These are phyloP conservation scores for Apodemia hepburni DNA, from an alignment of 2,888 invertebrate genomes.

Conservation along the genomic window DNA sequence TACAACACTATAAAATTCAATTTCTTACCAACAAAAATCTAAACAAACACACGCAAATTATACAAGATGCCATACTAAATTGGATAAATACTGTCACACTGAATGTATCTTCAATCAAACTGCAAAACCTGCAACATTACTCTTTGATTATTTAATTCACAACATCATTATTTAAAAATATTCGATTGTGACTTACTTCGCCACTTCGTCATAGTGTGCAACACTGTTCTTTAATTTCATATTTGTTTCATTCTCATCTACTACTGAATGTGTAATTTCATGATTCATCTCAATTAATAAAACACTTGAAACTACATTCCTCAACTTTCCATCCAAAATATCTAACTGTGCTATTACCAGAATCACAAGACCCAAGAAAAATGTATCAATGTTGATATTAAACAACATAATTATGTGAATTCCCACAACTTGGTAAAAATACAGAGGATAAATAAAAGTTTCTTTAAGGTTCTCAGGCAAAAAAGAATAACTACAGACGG, in stretches of 20 bases:
- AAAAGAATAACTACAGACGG: slow-evolving; percentile 49
- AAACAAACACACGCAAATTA: slow-evolving; percentile 56
- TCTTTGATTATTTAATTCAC: neutral
- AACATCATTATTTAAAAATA: too few species aligned
- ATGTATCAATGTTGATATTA: slow-evolving; percentile 50
- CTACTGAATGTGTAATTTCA: neutral
- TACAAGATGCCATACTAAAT: slow-evolving; percentile 50
- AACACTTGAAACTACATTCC: slow-evolving; percentile 25
- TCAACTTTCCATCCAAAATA: slow-evolving; percentile 47
- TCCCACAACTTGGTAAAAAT: slow-evolving; percentile 47
- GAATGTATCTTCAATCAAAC: slow-evolving; percentile 47
- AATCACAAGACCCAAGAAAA: slow-evolving; percentile 49
- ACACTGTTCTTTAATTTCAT: slow-evolving; percentile 43
- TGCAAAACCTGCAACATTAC: slow-evolving; percentile 48
- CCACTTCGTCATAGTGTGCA: slow-evolving; percentile 44
- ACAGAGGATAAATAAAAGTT: slow-evolving; percentile 44
- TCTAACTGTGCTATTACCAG: slow-evolving; percentile 52
- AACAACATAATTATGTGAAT: slow-evolving; percentile 48
- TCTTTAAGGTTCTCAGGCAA: slow-evolving; percentile 40
- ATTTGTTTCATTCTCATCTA: slow-evolving; percentile 31
- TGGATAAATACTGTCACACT: slow-evolving; percentile 49
- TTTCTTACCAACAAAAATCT: slow-evolving; percentile 54
- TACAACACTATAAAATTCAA: too few species aligned
- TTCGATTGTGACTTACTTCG: slow-evolving; percentile 40
- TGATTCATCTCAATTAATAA: neutral